Evolutionary conservation across 2,797 vertebrate genomes (phyloP).

Genomic region (Halcyon smyrnensis): DNA sequence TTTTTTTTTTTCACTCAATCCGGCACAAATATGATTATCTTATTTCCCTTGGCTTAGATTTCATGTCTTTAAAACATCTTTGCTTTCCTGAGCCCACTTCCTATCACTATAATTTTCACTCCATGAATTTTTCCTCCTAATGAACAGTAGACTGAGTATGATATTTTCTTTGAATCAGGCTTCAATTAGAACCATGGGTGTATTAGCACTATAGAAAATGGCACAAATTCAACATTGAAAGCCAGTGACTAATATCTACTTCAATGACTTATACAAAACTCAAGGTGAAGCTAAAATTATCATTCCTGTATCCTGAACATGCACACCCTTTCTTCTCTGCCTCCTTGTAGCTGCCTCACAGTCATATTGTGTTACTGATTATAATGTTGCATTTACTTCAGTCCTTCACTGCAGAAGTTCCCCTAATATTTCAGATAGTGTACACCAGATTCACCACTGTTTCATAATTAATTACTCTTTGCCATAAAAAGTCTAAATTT

Average conservation of each 20-base stretch:
- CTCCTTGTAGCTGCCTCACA: not conserved
- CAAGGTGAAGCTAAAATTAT: not conserved
- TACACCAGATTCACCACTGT: not conserved
- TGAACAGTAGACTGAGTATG: not conserved
- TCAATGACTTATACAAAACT: not conserved
- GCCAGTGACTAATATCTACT: not conserved
- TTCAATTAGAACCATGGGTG: not conserved
- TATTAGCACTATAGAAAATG: not conserved
- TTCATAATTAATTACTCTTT: not conserved
- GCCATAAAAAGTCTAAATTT: not conserved
- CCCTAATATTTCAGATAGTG: not conserved
- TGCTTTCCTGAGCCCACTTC: constrained; percentile 4
- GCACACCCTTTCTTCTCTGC: not conserved
- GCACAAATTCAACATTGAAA: not conserved
- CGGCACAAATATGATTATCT: not conserved
- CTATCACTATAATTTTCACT: constrained; percentile 11
- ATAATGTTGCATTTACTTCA: not conserved
- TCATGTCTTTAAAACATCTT: constrained; percentile 21
- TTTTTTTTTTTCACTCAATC: not conserved
- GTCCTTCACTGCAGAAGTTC: not conserved
- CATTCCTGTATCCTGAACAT: not conserved
- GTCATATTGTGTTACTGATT: not conserved
- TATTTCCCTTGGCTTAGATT: constrained; percentile 44
- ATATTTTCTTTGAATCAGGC: not conserved
- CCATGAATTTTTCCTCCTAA: not conserved